Conservation (phyloP, 2,113 vertebrate species). For the Chamaea fasciata region DNA sequence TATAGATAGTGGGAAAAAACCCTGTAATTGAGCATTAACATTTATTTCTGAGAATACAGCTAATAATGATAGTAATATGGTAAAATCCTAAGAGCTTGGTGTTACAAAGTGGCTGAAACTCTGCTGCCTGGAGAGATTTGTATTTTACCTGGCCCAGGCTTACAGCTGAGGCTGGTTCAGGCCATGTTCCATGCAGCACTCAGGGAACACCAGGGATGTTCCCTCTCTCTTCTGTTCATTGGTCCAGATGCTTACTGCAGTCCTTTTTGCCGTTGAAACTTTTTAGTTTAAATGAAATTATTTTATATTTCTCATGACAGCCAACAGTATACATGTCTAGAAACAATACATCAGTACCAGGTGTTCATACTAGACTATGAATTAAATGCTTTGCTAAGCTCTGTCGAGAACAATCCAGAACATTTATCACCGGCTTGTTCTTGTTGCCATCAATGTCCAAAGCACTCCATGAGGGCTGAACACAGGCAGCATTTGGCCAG, state of each 20-base stretch:
- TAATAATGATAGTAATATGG: neutral
- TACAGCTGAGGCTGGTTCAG: neutral
- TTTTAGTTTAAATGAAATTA: neutral
- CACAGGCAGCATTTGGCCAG: neutral
- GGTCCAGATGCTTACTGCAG: neutral
- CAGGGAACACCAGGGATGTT: neutral
- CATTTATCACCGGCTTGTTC: neutral
- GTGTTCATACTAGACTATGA: neutral
- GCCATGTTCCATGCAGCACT: neutral
- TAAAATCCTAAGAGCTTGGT: neutral
- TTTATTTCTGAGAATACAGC: neutral
- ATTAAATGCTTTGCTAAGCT: neutral
- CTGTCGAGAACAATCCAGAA: neutral
- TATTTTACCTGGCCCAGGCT: neutral
- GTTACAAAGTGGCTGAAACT: neutral
- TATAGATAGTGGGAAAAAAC: neutral
- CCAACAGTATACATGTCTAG: neutral
- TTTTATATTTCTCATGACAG: neutral
- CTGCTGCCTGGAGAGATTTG: neutral
- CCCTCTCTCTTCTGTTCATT: neutral
- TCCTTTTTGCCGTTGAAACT: neutral
- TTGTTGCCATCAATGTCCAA: neutral
- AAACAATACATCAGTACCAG: neutral
- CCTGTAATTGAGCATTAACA: neutral
- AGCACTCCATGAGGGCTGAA: neutral